A percentile compares a stretch with the other conserved stretches of the same genome.
Evolutionary conservation across 2,888 invertebrate species (phyloP).

Genomic region (Xylota segnis): DNA sequence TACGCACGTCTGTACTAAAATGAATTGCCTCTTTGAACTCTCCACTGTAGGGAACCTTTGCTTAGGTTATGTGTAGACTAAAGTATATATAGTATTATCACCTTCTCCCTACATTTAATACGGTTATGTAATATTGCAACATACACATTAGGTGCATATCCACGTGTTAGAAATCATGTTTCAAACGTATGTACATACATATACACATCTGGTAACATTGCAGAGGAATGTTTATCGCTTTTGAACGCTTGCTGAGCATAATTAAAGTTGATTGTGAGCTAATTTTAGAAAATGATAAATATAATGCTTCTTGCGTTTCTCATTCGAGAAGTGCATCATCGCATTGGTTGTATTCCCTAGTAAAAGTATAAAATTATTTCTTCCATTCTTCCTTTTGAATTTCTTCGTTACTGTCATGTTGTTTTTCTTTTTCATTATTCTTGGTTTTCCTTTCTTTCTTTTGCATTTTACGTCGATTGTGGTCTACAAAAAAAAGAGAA

Average conservation of each 20-base stretch:
- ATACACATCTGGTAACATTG: background rate
- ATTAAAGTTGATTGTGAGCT: conserved; percentile 34
- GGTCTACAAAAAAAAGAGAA: conserved; percentile 1
- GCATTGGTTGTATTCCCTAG: background rate
- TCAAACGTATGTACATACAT: background rate
- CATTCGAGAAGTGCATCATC: conserved; percentile 13
- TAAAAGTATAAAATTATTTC: conserved; percentile 20
- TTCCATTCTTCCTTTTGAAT: conserved; percentile 37
- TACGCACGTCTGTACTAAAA: too few relatives aligned
- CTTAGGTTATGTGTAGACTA: background rate
- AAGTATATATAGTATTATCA: background rate
- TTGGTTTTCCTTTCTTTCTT: conserved; percentile 9
- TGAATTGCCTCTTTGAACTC: too few relatives aligned
- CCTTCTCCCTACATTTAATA: background rate
- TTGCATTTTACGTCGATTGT: conserved; percentile 20
- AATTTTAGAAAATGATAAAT: conserved; percentile 37
- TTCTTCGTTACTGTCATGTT: background rate
- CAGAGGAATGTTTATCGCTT: background rate
- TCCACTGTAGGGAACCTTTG: too few relatives aligned
- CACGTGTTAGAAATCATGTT: background rate
- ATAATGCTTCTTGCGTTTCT: background rate
- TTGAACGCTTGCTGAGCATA: conserved; percentile 4
- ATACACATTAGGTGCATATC: background rate
- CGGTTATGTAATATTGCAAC: background rate
- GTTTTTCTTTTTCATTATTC: background rate